Conservation (phyloP, 1,140 invertebrate species). For the Drosophila subpulchrella region DNA sequence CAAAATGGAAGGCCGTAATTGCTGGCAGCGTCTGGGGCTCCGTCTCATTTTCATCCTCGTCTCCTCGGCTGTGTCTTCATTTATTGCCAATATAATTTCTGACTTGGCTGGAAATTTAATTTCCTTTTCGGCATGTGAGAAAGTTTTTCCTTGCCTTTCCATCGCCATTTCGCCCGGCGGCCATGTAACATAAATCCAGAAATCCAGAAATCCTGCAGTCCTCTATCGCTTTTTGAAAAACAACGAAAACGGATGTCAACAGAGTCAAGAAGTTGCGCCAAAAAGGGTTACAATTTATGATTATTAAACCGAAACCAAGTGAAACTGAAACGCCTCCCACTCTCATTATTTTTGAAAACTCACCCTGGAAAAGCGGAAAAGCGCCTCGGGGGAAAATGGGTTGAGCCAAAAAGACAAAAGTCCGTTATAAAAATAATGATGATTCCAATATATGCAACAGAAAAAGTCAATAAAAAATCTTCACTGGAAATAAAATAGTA, state of each 20-base stretch:
- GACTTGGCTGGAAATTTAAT: conserved; percentile 78
- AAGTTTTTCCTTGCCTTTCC: conserved; percentile 9
- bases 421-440: conserved; percentile 17
- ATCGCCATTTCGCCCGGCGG: conserved; percentile 48
- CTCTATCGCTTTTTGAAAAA: conserved; percentile 18
- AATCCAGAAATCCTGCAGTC: conserved; percentile 28
- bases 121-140: conserved; percentile 56
- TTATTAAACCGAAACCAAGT: conserved; percentile 67
- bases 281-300: conserved; percentile 81
- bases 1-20: conserved; percentile 58
- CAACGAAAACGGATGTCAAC: conserved; percentile 70
- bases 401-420: conserved; percentile 16
- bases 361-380: neutral
- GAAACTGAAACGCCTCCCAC: conserved; percentile 5
- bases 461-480: neutral
- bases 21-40: conserved; percentile 48
- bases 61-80: conserved; percentile 66
- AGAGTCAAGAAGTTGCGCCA: conserved; percentile 52
- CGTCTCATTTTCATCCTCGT: conserved; percentile 29
- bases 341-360: conserved; percentile 9
- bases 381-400: conserved; percentile 5
- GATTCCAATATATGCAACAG: neutral
- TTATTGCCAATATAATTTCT: conserved; percentile 82
- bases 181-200: conserved; percentile 55
- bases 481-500: neutral